Evolutionary conservation across 2,888 invertebrate genomes (phyloP), one percentile per base, ranked within the genome.

Genomic region (Lasioglossum lativentre): DNA sequence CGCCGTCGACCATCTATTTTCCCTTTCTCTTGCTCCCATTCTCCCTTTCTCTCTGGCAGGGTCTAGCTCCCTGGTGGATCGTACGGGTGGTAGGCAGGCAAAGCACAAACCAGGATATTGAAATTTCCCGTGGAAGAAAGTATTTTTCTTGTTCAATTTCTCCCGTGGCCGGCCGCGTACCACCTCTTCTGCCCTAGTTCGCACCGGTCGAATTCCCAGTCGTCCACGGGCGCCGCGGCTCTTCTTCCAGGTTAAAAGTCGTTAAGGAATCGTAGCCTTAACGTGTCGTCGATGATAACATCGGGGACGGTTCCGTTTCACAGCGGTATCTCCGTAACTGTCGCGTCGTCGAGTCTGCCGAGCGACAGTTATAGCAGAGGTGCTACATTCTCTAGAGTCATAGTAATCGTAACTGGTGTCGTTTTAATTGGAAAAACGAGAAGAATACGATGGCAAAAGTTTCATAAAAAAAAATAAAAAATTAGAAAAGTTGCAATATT

Each of bases 101-200:
- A 89, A 90, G 90, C 88, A 85, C 88, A 88, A 89, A 90, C 88
- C 92, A 89, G 93, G 92, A 93, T 94, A 94, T 93, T 93, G 93
- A 93, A 93, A 93, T 93, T 93, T 93, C 88, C 91, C 87, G 89
- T 83, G 87, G 83, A 91, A 91, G 88, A 92, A 68, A 92, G 90
- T 92, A 91, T 92, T 91, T 92, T 92, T 92, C 88, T 92, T 89
- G 86, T 91, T 89, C 87, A 89, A 88, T 92, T 86, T 91, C 86
- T 89, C 75, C 72, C 70, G 74, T 52, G 80, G 45, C 56, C 56
- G 80, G 45, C 89, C 23, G 77, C 84, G 85, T 71, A 81, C 82
- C 78, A 81, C 82, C 78, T 86, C 76, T 80, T 74, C 40, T 79
- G 80, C 63, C 78, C 80, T 66, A 86, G 74, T 86, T 85, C 81